Evolutionary conservation across 2,113 vertebrate genomes (phyloP).

Genomic region (Ophthalmolycus amberensis): DNA sequence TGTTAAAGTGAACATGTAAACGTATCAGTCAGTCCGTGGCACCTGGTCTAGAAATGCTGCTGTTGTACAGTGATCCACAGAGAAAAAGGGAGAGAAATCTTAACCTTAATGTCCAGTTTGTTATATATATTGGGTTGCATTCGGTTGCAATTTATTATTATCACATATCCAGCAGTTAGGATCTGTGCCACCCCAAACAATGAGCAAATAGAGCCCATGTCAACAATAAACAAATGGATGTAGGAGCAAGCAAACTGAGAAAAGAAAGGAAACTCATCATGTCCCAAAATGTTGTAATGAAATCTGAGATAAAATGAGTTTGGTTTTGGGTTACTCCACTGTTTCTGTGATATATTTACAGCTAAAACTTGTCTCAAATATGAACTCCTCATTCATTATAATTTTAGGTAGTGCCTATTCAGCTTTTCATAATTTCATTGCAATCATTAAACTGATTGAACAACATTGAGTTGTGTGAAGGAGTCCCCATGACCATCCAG

Average conservation of each 20-base stretch:
- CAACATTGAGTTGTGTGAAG: background rate
- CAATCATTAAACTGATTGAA: background rate
- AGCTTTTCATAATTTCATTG: background rate
- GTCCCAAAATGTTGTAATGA: background rate
- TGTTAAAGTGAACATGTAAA: constrained; percentile 16
- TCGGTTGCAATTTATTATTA: background rate
- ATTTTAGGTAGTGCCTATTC: background rate
- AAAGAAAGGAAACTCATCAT: background rate
- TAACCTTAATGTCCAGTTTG: background rate
- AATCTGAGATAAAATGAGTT: background rate
- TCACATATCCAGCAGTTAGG: background rate
- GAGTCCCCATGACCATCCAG: background rate
- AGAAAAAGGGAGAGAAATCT: background rate
- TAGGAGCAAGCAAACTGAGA: background rate
- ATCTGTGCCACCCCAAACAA: background rate
- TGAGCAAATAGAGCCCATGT: background rate
- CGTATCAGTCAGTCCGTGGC: constrained; percentile 23
- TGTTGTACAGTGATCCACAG: background rate
- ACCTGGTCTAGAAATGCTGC: constrained; percentile 24
- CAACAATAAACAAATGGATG: background rate
- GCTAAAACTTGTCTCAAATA: background rate
- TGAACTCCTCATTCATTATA: background rate
- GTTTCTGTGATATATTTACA: background rate
- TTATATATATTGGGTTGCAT: background rate
- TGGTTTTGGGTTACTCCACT: background rate